Conservation (phyloP, 2,113 vertebrate genomes). For the Amblyornis subalaris region DNA sequence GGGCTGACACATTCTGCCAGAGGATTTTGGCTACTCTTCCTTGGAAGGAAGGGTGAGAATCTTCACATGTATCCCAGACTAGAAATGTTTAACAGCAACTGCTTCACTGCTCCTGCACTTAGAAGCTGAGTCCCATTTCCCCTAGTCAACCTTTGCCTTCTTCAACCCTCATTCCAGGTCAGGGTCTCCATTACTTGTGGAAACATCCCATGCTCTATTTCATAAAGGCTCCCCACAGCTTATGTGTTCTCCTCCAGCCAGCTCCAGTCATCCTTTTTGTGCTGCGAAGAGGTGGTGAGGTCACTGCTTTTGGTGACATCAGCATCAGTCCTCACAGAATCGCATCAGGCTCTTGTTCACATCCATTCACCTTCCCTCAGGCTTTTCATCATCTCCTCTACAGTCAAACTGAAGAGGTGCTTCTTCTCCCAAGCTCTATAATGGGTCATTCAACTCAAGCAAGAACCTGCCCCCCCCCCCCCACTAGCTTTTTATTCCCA, state of each 20-base stretch:
- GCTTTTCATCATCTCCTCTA: not conserved
- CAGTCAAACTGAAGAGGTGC: not conserved
- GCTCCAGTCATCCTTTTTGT: not conserved
- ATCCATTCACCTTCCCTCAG: not conserved
- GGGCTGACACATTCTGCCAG: not conserved
- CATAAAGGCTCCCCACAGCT: not conserved
- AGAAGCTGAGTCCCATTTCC: not conserved
- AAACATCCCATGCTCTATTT: not conserved
- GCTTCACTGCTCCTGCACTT: not conserved
- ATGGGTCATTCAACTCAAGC: not conserved
- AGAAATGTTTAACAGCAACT: not conserved
- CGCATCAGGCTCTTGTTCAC: accelerated
- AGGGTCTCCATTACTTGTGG: not conserved
- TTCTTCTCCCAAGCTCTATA: not conserved
- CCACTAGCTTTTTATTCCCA: not conserved
- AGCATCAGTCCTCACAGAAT: not conserved
- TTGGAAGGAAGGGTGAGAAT: not conserved
- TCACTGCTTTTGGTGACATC: not conserved
- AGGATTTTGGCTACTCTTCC: not conserved
- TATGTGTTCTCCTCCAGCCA: not conserved
- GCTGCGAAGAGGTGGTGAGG: not conserved
- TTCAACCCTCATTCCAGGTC: not conserved
- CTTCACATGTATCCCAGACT: not conserved
- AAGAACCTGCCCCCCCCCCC: not conserved
- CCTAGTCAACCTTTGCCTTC: not conserved